Conservation (phyloP, 2,888 invertebrate genomes). For the Sphaeridia pumilis region DNA sequence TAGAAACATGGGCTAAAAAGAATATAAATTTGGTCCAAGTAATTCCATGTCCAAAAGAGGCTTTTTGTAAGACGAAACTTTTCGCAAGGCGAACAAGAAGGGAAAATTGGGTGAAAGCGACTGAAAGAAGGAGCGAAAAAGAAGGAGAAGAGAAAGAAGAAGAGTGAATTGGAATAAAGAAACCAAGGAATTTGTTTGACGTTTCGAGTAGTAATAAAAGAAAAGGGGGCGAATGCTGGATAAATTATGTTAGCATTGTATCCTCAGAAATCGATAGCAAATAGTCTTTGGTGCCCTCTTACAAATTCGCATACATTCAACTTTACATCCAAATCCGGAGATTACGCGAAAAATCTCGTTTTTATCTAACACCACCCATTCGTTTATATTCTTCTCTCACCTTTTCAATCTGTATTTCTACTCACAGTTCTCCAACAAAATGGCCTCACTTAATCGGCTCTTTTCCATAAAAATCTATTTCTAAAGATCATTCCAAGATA, state of each 20-base stretch:
- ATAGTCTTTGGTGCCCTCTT: background rate
- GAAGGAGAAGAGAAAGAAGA: background rate
- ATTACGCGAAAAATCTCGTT: background rate
- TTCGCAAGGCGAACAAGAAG: background rate
- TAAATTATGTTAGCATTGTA: conserved; percentile 1
- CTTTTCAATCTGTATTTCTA: too few species aligned
- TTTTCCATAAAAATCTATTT: too few species aligned
- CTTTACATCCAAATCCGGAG: background rate
- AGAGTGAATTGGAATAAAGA: background rate
- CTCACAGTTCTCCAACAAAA: too few species aligned
- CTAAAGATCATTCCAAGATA: too few species aligned
- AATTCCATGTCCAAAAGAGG: background rate
- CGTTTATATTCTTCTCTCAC: too few species aligned
- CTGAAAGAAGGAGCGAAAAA: background rate
- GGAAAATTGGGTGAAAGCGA: background rate
- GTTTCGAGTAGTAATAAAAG: background rate
- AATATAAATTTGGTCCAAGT: background rate
- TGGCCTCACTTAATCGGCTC: too few species aligned
- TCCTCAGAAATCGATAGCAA: background rate
- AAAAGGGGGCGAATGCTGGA: background rate
- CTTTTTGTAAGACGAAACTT: background rate
- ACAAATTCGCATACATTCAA: background rate
- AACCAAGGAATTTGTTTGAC: conserved; percentile 1
- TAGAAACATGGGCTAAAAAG: background rate
- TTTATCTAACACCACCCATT: too few species aligned